Evolutionary conservation across 2,797 vertebrate genomes (phyloP).

Genomic region (Anguilla obscura): DNA sequence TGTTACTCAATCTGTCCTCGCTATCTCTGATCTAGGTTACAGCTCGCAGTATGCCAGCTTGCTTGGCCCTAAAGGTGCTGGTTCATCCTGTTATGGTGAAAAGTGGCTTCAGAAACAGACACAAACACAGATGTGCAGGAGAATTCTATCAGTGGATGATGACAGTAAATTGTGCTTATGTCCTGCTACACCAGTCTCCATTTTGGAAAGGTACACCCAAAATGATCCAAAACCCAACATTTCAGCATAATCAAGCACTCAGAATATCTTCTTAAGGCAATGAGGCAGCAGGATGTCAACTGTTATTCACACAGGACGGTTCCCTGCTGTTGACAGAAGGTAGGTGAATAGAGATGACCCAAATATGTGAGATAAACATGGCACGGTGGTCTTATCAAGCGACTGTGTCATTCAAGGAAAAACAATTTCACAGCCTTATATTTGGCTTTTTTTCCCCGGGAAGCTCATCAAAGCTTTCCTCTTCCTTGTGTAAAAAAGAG

Average conservation of each 20-base stretch:
- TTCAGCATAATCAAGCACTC: neutral
- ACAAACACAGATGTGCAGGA: neutral
- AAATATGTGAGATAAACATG: neutral
- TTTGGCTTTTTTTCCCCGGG: conserved; percentile 9
- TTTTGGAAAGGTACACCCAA: neutral
- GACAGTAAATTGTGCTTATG: neutral
- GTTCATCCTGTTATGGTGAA: neutral
- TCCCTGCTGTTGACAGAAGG: neutral
- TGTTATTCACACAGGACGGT: neutral
- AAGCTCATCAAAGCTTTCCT: conserved; percentile 25
- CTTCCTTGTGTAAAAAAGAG: neutral
- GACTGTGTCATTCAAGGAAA: neutral
- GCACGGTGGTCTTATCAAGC: conserved; percentile 1
- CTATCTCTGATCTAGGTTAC: conserved; percentile 13
- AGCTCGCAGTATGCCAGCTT: conserved; percentile 49
- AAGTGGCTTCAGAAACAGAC: neutral
- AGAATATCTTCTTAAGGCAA: neutral
- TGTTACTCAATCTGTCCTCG: conserved; percentile 53
- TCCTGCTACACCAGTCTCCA: neutral
- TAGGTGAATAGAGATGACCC: neutral
- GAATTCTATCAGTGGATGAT: neutral
- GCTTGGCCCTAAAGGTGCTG: conserved; percentile 45
- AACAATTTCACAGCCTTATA: neutral
- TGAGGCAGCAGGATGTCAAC: neutral
- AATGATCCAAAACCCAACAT: neutral